phyloP scores from a whole-genome alignment of 1,140 invertebrate genomes.

The Eufriesea mexicana region DNA sequence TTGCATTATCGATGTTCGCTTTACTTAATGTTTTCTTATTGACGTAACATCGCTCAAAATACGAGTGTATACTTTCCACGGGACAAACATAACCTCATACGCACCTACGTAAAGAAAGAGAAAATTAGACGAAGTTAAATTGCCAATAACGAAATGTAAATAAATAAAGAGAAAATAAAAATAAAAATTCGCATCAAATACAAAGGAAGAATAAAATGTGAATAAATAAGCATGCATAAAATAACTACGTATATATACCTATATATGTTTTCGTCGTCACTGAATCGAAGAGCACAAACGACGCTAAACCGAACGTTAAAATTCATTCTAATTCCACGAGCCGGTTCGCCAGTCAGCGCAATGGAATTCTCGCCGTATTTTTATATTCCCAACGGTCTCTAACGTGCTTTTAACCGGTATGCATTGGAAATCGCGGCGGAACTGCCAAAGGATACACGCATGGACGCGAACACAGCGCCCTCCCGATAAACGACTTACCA shows the following conservation, averaged over 20 bases:
- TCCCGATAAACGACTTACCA: neutral
- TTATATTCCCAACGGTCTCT: slow-evolving; percentile 3
- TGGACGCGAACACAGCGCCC: neutral
- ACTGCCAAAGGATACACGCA: neutral
- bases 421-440: neutral
- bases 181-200: too few species aligned
- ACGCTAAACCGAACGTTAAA: neutral
- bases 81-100: too few species aligned
- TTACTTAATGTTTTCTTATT: too few species aligned
- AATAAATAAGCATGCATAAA: neutral
- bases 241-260: neutral
- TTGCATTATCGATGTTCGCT: too few species aligned
- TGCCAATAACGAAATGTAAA: too few species aligned
- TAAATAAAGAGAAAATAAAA: too few species aligned
- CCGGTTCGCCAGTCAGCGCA: slow-evolving; percentile 17
- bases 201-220: neutral
- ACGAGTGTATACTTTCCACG: too few species aligned
- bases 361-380: slow-evolving; percentile 48
- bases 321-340: slow-evolving; percentile 33
- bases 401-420: neutral
- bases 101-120: too few species aligned
- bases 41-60: too few species aligned
- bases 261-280: neutral
- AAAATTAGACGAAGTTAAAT: too few species aligned
- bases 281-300: neutral